A percentile compares a stretch with the other conserved stretches of the same genome.
Conservation (phyloP, 1,140 invertebrate species). For the Drosophila bifasciata region DNA sequence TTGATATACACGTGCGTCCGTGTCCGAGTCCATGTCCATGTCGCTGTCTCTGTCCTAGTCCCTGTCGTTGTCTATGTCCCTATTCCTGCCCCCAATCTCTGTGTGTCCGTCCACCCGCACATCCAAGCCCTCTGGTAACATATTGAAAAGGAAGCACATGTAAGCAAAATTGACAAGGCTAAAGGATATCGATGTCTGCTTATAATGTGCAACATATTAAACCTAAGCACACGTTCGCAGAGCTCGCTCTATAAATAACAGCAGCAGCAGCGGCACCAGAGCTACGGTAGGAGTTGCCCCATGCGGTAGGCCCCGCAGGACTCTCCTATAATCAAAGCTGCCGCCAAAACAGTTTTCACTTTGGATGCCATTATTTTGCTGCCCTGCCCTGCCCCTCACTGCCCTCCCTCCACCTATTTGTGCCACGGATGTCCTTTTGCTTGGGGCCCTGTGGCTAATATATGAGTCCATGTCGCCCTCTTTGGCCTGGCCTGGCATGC, state of each 20-base stretch:
- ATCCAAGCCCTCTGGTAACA: conserved; percentile 52
- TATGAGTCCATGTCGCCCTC: conserved; percentile 69
- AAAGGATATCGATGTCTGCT: conserved; percentile 84
- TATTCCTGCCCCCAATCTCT: conserved; percentile 18
- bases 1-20: conserved; percentile 78
- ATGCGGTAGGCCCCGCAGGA: conserved; percentile 3
- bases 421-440: conserved; percentile 69
- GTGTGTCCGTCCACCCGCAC: background rate
- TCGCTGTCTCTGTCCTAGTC: conserved; percentile 12
- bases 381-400: conserved; percentile 33
- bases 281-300: background rate
- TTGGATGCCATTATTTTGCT: conserved; percentile 78
- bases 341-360: conserved; percentile 81
- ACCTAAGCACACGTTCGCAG: conserved; percentile 75
- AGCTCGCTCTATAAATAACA: conserved; percentile 81
- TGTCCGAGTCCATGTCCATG: conserved; percentile 31
- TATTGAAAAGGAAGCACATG: conserved; percentile 81
- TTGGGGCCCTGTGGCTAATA: conserved; percentile 73
- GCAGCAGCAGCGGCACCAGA: conserved; percentile 33
- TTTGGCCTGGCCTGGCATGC: conserved; percentile 56
- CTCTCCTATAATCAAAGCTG: conserved; percentile 71
- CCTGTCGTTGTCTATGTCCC: conserved; percentile 35
- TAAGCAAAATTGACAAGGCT: conserved; percentile 83
- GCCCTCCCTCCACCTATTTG: background rate
- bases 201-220: conserved; percentile 84